Percentiles rank a stretch among this genome's conserved stretches.
These are phyloP conservation scores for Asobara japonica DNA, from an alignment of 1,140 invertebrate genomes.

Conservation along the genomic window DNA sequence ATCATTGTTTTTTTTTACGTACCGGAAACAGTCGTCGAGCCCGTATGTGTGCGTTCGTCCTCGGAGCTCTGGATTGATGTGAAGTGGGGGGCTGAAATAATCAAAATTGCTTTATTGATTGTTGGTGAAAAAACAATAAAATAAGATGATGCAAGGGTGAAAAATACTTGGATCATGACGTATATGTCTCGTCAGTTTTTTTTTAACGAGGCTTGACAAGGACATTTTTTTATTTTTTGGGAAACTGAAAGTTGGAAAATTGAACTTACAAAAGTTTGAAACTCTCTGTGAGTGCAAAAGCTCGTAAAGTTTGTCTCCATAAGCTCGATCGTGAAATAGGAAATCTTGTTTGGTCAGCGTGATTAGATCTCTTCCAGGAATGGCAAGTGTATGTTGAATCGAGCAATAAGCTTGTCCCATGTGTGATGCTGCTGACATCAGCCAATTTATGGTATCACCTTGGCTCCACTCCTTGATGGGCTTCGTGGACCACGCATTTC, in stretches of 20 bases:
- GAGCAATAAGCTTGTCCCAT: conserved; percentile 63
- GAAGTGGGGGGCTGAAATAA: conserved; percentile 41
- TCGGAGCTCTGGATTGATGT: conserved; percentile 55
- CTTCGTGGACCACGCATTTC: conserved; percentile 67
- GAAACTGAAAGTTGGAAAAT: neutral
- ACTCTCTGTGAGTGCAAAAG: conserved; percentile 63
- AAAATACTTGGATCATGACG: too few relatives aligned
- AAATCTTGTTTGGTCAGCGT: conserved; percentile 65
- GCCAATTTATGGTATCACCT: conserved; percentile 70
- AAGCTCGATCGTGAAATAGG: conserved; percentile 58
- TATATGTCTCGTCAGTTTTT: too few relatives aligned
- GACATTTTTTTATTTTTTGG: too few relatives aligned
- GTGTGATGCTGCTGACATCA: conserved; percentile 63
- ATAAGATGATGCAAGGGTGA: too few relatives aligned
- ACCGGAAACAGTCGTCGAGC: conserved; percentile 55
- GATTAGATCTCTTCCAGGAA: conserved; percentile 64
- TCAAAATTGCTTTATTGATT: too few relatives aligned
- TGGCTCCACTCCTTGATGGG: conserved; percentile 66
- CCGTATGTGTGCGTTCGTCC: conserved; percentile 61
- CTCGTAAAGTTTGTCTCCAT: conserved; percentile 63
- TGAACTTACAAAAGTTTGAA: conserved; percentile 52
- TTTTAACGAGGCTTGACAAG: too few relatives aligned
- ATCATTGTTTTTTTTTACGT: conserved; percentile 22
- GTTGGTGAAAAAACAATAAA: neutral
- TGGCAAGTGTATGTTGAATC: conserved; percentile 62